phyloP scores from a whole-genome alignment of 2,797 vertebrate species.

The Manis pentadactyla region DNA sequence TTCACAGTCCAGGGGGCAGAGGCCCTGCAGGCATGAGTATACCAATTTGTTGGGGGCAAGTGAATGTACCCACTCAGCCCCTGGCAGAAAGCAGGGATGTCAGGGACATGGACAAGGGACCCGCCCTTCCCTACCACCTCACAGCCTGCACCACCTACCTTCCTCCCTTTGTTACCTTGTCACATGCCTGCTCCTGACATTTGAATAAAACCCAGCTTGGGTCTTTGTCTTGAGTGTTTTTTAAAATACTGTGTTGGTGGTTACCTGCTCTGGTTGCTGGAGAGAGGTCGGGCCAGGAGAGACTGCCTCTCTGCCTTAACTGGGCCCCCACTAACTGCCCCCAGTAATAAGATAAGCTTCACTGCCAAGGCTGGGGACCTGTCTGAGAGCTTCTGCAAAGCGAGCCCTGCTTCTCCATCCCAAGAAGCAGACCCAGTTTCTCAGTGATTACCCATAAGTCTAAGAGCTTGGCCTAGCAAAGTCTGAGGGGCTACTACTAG shows the following conservation, averaged over 20 bases:
- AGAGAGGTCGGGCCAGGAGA: neutral
- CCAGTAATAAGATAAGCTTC: neutral
- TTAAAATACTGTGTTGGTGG: neutral
- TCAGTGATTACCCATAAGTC: neutral
- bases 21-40: constrained; percentile 58
- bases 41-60: neutral
- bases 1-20: neutral
- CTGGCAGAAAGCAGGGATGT: constrained; percentile 4
- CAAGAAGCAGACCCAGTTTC: constrained; percentile 1
- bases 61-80: neutral
- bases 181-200: constrained; percentile 67
- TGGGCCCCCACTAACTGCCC: neutral
- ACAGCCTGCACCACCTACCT: neutral
- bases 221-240: constrained; percentile 75
- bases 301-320: neutral
- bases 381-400: neutral
- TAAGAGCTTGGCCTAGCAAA: neutral
- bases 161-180: constrained; percentile 54
- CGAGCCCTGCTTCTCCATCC: neutral
- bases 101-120: neutral
- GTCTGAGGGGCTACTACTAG: neutral
- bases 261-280: constrained; percentile 18
- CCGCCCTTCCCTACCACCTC: neutral
- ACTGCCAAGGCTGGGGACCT: neutral
- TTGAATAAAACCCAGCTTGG: constrained; percentile 80